phyloP scores from a whole-genome alignment of 2,113 vertebrate genomes.

The Rattus rattus region DNA sequence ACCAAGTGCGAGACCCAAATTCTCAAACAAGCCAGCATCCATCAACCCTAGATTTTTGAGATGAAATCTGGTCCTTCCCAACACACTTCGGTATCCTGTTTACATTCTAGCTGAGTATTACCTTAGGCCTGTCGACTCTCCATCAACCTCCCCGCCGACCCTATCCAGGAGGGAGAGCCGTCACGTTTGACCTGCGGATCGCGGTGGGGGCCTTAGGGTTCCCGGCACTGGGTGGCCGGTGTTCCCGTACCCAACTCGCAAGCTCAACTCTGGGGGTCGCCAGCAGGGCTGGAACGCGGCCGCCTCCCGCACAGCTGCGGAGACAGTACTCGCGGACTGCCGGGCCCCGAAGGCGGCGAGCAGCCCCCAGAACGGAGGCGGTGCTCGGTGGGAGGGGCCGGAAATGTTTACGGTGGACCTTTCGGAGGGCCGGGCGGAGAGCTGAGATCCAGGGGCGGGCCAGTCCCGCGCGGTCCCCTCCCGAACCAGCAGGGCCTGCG shows the following conservation, averaged over 20 bases:
- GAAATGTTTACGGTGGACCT: background rate
- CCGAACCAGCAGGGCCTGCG: background rate
- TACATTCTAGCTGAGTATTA: background rate
- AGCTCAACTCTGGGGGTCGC: background rate
- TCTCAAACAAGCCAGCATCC: background rate
- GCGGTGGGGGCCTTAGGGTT: background rate
- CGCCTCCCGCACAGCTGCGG: background rate
- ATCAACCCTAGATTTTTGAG: background rate
- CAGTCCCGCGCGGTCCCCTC: background rate
- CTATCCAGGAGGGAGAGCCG: background rate
- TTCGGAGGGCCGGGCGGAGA: background rate
- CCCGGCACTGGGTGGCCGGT: background rate
- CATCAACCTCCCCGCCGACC: background rate
- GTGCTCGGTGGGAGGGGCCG: background rate
- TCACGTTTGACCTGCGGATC: background rate
- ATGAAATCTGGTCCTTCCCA: background rate
- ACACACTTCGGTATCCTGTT: background rate
- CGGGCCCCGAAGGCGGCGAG: background rate
- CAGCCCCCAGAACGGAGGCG: background rate
- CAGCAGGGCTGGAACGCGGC: background rate
- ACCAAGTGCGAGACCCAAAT: background rate
- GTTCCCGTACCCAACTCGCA: background rate
- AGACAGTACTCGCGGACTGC: background rate
- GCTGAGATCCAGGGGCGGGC: background rate
- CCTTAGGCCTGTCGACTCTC: background rate